phyloP scores from a whole-genome alignment of 1,140 invertebrate genomes.

The Lordiphosa collinella region DNA sequence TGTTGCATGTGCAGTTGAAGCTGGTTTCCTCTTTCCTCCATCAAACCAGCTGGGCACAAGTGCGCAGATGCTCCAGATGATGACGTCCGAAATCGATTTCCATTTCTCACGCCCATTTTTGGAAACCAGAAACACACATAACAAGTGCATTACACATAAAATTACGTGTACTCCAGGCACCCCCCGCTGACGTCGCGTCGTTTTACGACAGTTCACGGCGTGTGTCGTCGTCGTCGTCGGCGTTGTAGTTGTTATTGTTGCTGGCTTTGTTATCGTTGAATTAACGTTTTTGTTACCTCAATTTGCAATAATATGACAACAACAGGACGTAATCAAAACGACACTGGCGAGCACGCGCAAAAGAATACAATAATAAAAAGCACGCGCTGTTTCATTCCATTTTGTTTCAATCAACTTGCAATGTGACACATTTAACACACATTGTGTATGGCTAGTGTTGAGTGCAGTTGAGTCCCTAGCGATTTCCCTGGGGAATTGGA shows the following conservation, averaged over 20 bases:
- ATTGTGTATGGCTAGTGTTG: no score
- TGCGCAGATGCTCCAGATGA: no score
- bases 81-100: slow-evolving; percentile 35
- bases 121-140: slow-evolving; percentile 7
- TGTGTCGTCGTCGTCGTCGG: not conserved
- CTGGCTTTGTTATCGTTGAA: slow-evolving; percentile 29
- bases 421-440: no score
- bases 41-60: no score
- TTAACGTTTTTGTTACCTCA: slow-evolving; percentile 31
- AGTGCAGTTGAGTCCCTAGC: no score
- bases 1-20: not conserved
- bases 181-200: slow-evolving; percentile 13
- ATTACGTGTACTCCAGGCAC: not conserved
- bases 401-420: slow-evolving; percentile 7
- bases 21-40: no score
- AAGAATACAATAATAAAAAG: slow-evolving; percentile 9
- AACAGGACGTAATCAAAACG: slow-evolving; percentile 5
- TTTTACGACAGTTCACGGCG: slow-evolving; percentile 22
- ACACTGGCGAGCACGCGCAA: slow-evolving; percentile 13
- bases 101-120: slow-evolving; percentile 58
- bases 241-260: not conserved
- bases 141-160: no score
- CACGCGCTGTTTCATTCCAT: slow-evolving; percentile 37
- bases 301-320: slow-evolving; percentile 34
- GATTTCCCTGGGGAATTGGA: no score